Percentiles rank a stretch among this genome's conserved stretches.
Evolutionary conservation across 2,113 vertebrate species (phyloP).

Genomic region (Hypanus sabinus): DNA sequence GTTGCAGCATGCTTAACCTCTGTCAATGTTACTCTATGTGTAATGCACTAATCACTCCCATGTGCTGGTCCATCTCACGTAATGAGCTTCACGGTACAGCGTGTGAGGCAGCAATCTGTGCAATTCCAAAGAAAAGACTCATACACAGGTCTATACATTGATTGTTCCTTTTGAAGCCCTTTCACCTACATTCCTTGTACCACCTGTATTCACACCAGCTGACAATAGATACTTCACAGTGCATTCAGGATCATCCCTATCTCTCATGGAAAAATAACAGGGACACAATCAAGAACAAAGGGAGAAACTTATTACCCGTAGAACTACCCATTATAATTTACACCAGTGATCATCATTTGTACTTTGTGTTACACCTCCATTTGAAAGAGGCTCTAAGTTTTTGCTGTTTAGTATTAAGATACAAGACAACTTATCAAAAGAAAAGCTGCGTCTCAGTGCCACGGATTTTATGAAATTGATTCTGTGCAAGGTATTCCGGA

Average conservation of each 20-base stretch:
- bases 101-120: no score
- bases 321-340: background rate
- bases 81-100: no score
- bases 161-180: no score
- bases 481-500: background rate
- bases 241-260: background rate
- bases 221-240: background rate
- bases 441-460: background rate
- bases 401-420: constrained; percentile 14
- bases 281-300: background rate
- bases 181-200: no score
- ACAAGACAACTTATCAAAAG: background rate
- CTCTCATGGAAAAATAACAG: background rate
- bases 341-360: background rate
- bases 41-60: background rate
- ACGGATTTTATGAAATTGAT: background rate
- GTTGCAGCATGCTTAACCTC: background rate
- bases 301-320: background rate
- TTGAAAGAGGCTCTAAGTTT: background rate
- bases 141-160: no score
- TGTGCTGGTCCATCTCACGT: no score
- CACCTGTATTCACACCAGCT: background rate
- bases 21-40: background rate
- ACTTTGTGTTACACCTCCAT: background rate
- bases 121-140: no score